These are phyloP conservation scores for Gila robusta DNA, from an alignment of 2,797 vertebrate species.

Conservation along the genomic window DNA sequence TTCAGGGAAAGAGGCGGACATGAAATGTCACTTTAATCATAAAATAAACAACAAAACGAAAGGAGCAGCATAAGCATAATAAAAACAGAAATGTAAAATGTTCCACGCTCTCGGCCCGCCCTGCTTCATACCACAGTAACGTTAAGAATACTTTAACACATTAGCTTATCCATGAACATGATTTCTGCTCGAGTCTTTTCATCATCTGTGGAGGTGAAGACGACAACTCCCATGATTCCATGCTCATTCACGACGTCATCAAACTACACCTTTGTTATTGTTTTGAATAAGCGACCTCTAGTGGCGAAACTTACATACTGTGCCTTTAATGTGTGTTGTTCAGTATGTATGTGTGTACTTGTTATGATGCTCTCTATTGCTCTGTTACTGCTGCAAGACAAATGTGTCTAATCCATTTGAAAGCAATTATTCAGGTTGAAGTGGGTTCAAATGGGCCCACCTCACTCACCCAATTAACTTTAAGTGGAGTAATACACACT, in stretches of 20 bases:
- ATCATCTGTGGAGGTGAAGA: too few relatives aligned
- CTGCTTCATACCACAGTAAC: too few relatives aligned
- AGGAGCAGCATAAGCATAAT: too few relatives aligned
- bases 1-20: too few relatives aligned
- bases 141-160: too few relatives aligned
- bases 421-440: slow-evolving; percentile 14
- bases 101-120: too few relatives aligned
- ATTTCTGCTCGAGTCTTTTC: too few relatives aligned
- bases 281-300: not conserved
- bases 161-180: too few relatives aligned
- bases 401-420: slow-evolving; percentile 1
- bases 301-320: not conserved
- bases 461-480: slow-evolving; percentile 29
- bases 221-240: not conserved
- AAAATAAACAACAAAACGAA: too few relatives aligned
- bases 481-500: slow-evolving; percentile 11
- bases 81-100: too few relatives aligned
- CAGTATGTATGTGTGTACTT: not conserved
- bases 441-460: slow-evolving; percentile 1
- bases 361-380: not conserved
- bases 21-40: too few relatives aligned
- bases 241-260: not conserved
- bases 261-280: not conserved
- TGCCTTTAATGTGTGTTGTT: not conserved
- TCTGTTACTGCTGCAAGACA: not conserved